Conservation (phyloP, 2,797 vertebrate species). For the Pyrocephalus nanus region DNA sequence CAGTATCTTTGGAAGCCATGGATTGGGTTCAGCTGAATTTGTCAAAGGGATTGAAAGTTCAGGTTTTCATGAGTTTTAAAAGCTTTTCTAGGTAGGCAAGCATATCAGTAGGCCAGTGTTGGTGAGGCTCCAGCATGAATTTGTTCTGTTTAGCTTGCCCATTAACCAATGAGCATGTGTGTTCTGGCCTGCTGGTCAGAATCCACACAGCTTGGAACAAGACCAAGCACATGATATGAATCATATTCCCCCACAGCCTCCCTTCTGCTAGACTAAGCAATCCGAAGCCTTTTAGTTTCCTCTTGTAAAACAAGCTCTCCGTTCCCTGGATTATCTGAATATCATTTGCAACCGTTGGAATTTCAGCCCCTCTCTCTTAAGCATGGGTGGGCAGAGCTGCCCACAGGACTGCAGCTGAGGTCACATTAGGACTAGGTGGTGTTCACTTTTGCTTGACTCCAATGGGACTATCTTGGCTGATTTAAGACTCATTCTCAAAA, state of each 20-base stretch:
- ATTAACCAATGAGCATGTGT: not conserved
- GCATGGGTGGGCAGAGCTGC: not conserved
- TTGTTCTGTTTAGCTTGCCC: not conserved
- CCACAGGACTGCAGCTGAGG: not conserved
- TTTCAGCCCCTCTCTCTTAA: not conserved
- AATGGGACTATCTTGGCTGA: not conserved
- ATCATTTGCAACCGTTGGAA: constrained; percentile 15
- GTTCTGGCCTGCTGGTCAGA: not conserved
- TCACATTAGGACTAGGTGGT: not conserved
- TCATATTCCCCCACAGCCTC: constrained; percentile 2
- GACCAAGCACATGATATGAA: constrained; percentile 23
- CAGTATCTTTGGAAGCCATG: not conserved
- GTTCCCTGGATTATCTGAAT: constrained; percentile 27
- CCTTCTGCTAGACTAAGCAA: constrained; percentile 45
- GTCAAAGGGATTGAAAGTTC: not conserved
- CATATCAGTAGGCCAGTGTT: not conserved
- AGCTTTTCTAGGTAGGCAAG: not conserved
- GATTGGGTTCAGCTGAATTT: not conserved
- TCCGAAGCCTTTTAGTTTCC: constrained; percentile 40
- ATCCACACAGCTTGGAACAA: constrained; percentile 1
- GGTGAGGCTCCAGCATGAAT: not conserved
- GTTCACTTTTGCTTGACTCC: not conserved
- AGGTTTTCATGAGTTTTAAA: not conserved
- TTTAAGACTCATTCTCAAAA: not conserved
- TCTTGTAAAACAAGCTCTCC: constrained; percentile 20